Conservation (phyloP, 1,140 invertebrate species). For the Lethocerus indicus region DNA sequence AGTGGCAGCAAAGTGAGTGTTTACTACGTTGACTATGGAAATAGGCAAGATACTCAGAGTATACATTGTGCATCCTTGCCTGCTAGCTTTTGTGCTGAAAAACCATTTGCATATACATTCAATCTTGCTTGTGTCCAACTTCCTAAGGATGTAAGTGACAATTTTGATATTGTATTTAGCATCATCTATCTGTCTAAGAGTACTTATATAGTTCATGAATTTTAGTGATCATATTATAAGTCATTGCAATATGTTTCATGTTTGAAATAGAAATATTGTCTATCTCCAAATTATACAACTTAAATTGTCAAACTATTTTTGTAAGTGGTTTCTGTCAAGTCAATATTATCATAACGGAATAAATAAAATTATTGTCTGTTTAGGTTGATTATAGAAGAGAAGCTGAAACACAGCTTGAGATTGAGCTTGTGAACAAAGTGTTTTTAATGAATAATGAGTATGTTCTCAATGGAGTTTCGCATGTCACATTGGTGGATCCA, state of each 20-base stretch:
- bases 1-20: slow-evolving; percentile 44
- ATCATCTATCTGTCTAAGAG: too few species aligned
- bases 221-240: too few species aligned
- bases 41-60: slow-evolving; percentile 44
- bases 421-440: slow-evolving; percentile 45
- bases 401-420: slow-evolving; percentile 50
- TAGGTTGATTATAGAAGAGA: slow-evolving; percentile 59
- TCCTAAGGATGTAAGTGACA: slow-evolving; percentile 30
- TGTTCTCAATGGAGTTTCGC: slow-evolving; percentile 40
- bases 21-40: slow-evolving; percentile 93
- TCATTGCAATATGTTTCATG: too few species aligned
- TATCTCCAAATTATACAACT: too few species aligned
- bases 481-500: slow-evolving; percentile 52
- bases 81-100: slow-evolving; percentile 46
- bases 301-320: too few species aligned
- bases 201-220: too few species aligned
- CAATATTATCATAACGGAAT: too few species aligned
- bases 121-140: slow-evolving; percentile 63
- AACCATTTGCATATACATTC: slow-evolving; percentile 75
- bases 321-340: too few species aligned
- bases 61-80: slow-evolving; percentile 60
- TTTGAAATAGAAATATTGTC: too few species aligned
- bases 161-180: too few species aligned
- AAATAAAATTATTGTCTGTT: not conserved
- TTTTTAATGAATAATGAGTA: slow-evolving; percentile 59